These are phyloP conservation scores for Tiliqua scincoides DNA, from an alignment of 2,113 vertebrate genomes.

Conservation along the genomic window DNA sequence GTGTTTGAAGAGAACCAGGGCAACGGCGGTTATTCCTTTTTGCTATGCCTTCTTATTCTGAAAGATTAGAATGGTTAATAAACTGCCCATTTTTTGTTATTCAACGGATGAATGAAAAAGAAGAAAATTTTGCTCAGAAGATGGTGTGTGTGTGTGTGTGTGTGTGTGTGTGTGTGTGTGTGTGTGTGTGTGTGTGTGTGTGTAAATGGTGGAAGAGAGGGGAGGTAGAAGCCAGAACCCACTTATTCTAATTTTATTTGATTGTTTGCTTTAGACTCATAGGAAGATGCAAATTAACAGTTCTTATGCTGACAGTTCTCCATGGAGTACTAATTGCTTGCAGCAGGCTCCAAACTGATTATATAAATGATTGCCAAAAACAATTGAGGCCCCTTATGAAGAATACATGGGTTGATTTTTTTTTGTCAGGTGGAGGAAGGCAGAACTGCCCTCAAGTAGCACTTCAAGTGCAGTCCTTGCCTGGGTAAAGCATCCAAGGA, in stretches of 20 bases:
- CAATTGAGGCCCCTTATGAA: background rate
- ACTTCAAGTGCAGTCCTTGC: background rate
- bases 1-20: slow-evolving; percentile 65
- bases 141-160: slow-evolving; percentile 27
- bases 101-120: slow-evolving; percentile 26
- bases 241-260: slow-evolving; percentile 31
- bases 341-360: slow-evolving; percentile 2
- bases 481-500: background rate
- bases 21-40: slow-evolving; percentile 49
- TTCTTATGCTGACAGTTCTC: slow-evolving; percentile 27
- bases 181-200: background rate
- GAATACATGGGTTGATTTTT: background rate
- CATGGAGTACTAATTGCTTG: slow-evolving; percentile 16
- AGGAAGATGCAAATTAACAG: slow-evolving; percentile 39
- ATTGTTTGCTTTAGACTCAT: slow-evolving; percentile 48
- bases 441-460: background rate
- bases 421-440: slow-evolving; percentile 1
- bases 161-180: background rate
- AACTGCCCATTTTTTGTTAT: slow-evolving; percentile 32
- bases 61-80: slow-evolving; percentile 58
- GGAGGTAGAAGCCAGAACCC: background rate
- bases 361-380: slow-evolving; percentile 52
- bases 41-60: slow-evolving; percentile 40
- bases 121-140: slow-evolving; percentile 32
- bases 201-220: slow-evolving; percentile 12